Percentiles rank a stretch among this genome's conserved stretches.
phyloP scores from a whole-genome alignment of 2,113 vertebrate genomes.

The Oryzias curvinotus region DNA sequence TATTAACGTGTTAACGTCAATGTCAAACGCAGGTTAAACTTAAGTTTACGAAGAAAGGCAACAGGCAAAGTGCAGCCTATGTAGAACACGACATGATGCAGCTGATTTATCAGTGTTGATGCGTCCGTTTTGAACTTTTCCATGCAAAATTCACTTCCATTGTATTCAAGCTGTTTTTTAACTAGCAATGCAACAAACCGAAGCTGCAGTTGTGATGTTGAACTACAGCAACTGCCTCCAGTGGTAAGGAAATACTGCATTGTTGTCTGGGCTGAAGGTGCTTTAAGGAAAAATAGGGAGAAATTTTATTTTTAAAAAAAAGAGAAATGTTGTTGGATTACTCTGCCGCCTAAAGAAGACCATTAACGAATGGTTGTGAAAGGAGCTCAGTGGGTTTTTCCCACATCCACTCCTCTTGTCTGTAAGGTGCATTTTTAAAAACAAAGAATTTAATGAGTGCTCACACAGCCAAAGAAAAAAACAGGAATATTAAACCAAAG shows the following conservation, averaged over 20 bases:
- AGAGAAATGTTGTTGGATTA: background rate
- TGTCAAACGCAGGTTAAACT: constrained; percentile 4
- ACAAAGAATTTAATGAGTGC: too few relatives aligned
- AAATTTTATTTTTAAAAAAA: background rate
- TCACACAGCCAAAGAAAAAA: too few relatives aligned
- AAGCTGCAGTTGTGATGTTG: background rate
- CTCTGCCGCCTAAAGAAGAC: background rate
- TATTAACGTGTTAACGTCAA: background rate
- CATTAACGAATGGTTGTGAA: too few relatives aligned
- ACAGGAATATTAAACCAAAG: too few relatives aligned
- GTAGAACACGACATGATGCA: background rate
- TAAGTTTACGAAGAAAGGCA: constrained; percentile 3
- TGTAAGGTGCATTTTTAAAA: too few relatives aligned
- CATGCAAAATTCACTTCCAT: background rate
- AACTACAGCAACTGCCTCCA: background rate
- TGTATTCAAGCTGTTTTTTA: background rate
- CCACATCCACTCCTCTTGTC: too few relatives aligned
- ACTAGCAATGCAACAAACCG: background rate
- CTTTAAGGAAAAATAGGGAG: background rate
- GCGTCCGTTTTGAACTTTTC: background rate
- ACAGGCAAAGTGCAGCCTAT: background rate
- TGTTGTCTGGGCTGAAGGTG: background rate
- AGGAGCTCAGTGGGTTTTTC: too few relatives aligned
- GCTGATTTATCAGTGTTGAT: background rate
- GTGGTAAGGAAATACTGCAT: background rate